Evolutionary conservation across 2,113 vertebrate genomes (phyloP).

Genomic region (Fulmarus glacialis): DNA sequence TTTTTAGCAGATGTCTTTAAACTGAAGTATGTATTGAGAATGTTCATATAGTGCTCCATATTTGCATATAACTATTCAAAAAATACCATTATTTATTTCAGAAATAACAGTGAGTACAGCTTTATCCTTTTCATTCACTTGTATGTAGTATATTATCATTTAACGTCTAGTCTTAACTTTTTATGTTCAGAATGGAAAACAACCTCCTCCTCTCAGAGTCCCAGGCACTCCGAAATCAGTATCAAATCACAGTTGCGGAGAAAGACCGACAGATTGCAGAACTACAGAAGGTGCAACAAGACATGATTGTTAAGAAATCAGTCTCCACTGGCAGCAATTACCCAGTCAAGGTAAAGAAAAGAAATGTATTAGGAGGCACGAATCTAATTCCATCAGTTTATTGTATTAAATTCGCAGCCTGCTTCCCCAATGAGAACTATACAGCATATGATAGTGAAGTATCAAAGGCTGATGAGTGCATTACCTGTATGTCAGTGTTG

Average conservation of each 20-base stretch:
- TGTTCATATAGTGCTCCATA: neutral
- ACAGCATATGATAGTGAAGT: neutral
- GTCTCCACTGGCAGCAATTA: neutral
- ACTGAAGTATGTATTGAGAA: neutral
- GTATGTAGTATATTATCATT: neutral
- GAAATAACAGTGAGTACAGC: neutral
- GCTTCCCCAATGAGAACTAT: neutral
- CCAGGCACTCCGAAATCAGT: slow-evolving; percentile 59
- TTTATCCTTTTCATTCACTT: neutral
- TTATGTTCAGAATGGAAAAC: slow-evolving; percentile 74
- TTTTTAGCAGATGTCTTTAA: neutral
- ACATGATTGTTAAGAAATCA: neutral
- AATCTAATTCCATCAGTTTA: neutral
- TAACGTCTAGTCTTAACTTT: neutral
- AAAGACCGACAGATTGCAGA: slow-evolving; percentile 69
- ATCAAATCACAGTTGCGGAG: slow-evolving; percentile 45
- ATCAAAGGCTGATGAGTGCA: neutral
- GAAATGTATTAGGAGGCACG: neutral
- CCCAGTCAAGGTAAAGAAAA: slow-evolving; percentile 63
- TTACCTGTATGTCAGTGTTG: neutral
- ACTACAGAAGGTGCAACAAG: slow-evolving; percentile 59
- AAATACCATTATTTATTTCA: neutral
- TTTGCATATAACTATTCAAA: neutral
- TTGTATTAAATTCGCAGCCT: neutral
- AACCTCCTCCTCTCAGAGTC: slow-evolving; percentile 67